Percentiles rank a stretch among this genome's conserved stretches.
Conservation (phyloP, 2,797 vertebrate genomes). For the Heterohyrax brucei region DNA sequence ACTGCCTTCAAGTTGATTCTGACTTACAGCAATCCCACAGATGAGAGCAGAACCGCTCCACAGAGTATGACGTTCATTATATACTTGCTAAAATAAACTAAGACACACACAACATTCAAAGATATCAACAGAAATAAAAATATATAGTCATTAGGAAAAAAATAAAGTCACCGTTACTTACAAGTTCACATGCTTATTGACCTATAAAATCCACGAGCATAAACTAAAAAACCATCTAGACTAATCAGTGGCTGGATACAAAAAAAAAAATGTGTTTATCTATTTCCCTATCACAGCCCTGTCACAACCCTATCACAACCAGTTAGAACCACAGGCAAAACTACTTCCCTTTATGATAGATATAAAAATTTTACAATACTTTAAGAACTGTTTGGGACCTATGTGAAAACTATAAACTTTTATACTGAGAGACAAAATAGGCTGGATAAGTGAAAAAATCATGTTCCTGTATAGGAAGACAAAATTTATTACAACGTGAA, state of each 20-base stretch:
- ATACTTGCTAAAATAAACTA: slow-evolving; percentile 58
- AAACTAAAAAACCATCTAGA: background rate
- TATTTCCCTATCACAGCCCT: background rate
- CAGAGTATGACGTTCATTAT: background rate
- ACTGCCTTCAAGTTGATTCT: too few species aligned
- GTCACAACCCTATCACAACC: background rate
- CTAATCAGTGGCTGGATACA: background rate
- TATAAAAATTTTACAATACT: slow-evolving; percentile 24
- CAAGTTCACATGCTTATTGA: background rate
- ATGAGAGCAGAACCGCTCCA: too few species aligned
- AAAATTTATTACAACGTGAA: background rate
- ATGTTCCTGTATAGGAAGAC: slow-evolving; percentile 2
- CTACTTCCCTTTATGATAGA: slow-evolving; percentile 16
- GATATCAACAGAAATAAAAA: slow-evolving; percentile 66
- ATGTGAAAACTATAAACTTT: background rate
- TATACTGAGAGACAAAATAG: slow-evolving; percentile 27
- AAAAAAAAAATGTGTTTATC: slow-evolving; percentile 55
- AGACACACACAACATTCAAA: slow-evolving; percentile 20
- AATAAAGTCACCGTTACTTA: slow-evolving; percentile 40
- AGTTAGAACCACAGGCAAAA: slow-evolving; percentile 53
- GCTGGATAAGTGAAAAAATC: slow-evolving; percentile 9
- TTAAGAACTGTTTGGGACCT: background rate
- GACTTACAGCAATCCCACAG: too few species aligned
- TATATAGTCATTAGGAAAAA: slow-evolving; percentile 15
- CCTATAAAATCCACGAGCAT: slow-evolving; percentile 25